Base-by-base conservation (phyloP, 2,797 vertebrate species). In the Simalia tracyae region DNA sequence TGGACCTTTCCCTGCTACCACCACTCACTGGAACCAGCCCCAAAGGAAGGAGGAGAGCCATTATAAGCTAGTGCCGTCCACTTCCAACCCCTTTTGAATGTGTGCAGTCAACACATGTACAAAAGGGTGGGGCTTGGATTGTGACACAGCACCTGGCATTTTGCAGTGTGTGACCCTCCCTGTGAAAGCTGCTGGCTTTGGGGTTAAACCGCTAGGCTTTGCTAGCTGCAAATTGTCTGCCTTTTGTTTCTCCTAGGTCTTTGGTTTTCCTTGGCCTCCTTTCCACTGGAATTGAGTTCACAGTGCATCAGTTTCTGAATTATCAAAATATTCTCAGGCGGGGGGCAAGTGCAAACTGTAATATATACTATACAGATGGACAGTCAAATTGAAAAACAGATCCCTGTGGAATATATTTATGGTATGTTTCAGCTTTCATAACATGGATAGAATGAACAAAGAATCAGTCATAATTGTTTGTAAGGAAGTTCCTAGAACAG, bases 381-480 rank as follows among this genome's bases (percentile, higher is more conserved):
- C 64, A 1, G 1, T 56, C 91, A 92, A n/a, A 17, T 36, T 86
- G 72, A 4, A 28, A n/a, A 85, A 89, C 92, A 90, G 91, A 28
- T 89, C 59, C 81, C 46, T 61, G 84, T 64, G 85, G 66, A 84
- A n/a, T 86, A 0, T 22, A 60, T 96, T 95, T 94, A 42, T 31
- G 92, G 94, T 87, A 57, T 54, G 94, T 93, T 95, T 90, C 85
- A 15, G 61, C 93, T 95, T 94, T 93, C 91, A 57, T 0, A 0
- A 85, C 88, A 92, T 94, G 96, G 85, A 89, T 93, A 91, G 50
- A 59, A 57, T 28, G 88, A 95, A 94, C 0, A 0, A 94, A 90
- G 64, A 87, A 95, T 95, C 94, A 95, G 91, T 92, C 7, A 0
- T 92, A 90, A 86, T 95, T 93, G 92, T 92, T 95, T 94, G 54